A percentile compares a stretch with the other conserved stretches of the same genome.
Evolutionary conservation across 2,888 invertebrate species (phyloP).

Genomic region (Himalopsyche kuldschensis): DNA sequence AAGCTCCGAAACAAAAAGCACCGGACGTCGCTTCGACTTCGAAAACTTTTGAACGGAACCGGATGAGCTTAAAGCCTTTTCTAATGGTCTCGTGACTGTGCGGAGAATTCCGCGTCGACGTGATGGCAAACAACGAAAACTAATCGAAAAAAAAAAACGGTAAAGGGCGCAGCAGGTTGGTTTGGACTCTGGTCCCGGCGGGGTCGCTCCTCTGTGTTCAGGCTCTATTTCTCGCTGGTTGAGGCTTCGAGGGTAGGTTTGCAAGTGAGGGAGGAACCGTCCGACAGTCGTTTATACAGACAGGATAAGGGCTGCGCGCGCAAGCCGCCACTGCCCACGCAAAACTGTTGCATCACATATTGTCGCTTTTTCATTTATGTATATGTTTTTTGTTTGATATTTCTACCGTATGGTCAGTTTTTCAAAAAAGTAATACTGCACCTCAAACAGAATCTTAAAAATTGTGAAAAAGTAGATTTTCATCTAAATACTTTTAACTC

Average conservation of each 20-base stretch:
- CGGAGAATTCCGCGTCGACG: background rate
- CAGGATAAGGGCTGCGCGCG: background rate
- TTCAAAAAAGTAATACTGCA: background rate
- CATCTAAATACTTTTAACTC: too few relatives aligned
- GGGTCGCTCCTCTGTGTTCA: background rate
- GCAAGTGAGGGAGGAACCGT: background rate
- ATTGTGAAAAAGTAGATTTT: too few relatives aligned
- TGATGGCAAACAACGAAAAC: background rate
- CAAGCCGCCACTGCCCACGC: background rate
- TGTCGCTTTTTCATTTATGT: background rate
- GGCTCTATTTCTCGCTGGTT: background rate
- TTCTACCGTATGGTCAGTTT: background rate
- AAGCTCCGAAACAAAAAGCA: background rate
- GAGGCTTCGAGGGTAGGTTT: conserved; percentile 1
- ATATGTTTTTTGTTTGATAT: background rate
- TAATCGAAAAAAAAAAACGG: background rate
- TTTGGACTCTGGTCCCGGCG: background rate
- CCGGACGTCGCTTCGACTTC: background rate
- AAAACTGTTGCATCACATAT: conserved; percentile 3
- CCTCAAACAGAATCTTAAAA: too few relatives aligned
- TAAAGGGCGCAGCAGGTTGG: background rate
- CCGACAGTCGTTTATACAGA: background rate
- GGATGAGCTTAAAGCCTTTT: background rate
- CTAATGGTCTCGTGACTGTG: background rate
- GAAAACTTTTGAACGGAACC: background rate